Conservation (phyloP, 2,797 vertebrate species). For the Meriones psammophilus region DNA sequence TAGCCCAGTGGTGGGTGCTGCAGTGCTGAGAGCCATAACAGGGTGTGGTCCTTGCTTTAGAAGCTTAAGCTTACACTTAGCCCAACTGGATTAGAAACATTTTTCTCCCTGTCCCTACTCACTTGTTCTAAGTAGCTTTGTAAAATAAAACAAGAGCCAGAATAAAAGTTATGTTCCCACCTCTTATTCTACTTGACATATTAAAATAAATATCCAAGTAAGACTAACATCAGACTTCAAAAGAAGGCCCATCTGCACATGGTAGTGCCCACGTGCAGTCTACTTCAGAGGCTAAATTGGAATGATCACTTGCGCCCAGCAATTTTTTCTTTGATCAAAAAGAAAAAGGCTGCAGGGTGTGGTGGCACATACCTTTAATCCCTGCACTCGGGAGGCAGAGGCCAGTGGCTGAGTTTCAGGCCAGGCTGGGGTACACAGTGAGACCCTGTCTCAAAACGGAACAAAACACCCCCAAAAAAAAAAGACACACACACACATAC, state of each 20-base stretch:
- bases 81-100: not conserved
- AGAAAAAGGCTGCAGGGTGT: not conserved
- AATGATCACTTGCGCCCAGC: not conserved
- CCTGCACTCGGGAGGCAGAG: not conserved
- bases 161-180: not conserved
- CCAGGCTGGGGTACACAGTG: not conserved
- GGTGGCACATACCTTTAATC: not conserved
- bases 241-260: not conserved
- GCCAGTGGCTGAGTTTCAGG: not conserved
- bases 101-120: slow-evolving; percentile 2
- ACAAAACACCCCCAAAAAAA: not conserved
- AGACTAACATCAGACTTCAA: not conserved
- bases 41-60: not conserved
- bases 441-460: not conserved
- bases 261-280: not conserved
- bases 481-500: not conserved
- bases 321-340: not conserved
- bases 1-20: not conserved
- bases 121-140: slow-evolving; percentile 41
- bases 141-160: slow-evolving; percentile 8
- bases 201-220: not conserved
- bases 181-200: slow-evolving; percentile 9
- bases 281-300: not conserved
- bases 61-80: not conserved
- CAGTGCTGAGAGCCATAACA: not conserved